A percentile compares a stretch with the other conserved stretches of the same genome.
Conservation (phyloP, 2,888 invertebrate genomes). For the Rhagonycha fulva region DNA sequence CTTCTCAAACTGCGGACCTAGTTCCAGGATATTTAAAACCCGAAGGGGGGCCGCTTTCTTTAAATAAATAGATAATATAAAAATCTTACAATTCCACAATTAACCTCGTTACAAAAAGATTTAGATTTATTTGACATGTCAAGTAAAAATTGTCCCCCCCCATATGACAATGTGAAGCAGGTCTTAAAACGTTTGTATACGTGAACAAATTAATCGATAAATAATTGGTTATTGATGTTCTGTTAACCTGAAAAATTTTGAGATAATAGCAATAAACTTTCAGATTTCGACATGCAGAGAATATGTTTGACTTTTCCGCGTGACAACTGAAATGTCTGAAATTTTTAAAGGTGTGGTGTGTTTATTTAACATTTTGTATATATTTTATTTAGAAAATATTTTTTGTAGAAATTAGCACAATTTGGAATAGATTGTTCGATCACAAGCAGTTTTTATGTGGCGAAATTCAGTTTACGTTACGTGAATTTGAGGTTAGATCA, state of each 20-base stretch:
- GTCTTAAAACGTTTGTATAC: not conserved
- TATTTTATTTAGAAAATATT: constrained; percentile 6
- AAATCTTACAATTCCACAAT: not conserved
- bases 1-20: no score
- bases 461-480: constrained; percentile 81
- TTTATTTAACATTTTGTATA: not conserved
- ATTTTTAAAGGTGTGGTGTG: constrained; percentile 48
- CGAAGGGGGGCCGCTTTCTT: not conserved
- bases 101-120: not conserved
- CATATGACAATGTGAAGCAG: not conserved
- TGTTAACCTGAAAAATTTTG: not conserved
- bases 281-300: not conserved
- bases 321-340: constrained; percentile 31
- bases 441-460: constrained; percentile 85
- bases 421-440: constrained; percentile 85
- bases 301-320: not conserved
- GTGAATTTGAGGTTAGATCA: constrained; percentile 79
- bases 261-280: not conserved
- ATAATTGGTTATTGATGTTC: not conserved
- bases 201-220: not conserved
- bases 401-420: constrained; percentile 76
- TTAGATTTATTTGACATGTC: not conserved
- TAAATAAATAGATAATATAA: not conserved
- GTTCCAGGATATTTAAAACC: no score
- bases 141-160: not conserved